Percentiles rank a stretch among this genome's conserved stretches.
phyloP scores from a whole-genome alignment of 2,113 vertebrate species.

The Dascyllus trimaculatus region DNA sequence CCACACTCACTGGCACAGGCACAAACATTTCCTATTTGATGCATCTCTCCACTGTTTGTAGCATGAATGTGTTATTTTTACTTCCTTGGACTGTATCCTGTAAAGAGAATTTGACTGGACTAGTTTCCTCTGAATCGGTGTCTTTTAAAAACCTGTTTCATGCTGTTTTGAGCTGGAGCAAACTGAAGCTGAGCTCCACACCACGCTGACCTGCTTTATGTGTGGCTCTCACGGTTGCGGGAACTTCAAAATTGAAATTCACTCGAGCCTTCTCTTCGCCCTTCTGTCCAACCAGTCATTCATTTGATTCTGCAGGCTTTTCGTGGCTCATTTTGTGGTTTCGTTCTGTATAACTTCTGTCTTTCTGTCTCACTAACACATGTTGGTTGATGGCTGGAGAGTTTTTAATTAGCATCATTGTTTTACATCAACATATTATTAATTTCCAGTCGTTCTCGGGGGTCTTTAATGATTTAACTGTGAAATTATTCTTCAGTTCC shows the following conservation, averaged over 20 bases:
- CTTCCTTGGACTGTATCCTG: conserved; percentile 10
- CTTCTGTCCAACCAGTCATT: conserved; percentile 11
- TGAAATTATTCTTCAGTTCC: conserved; percentile 77
- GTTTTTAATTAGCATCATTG: conserved; percentile 13
- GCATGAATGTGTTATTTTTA: conserved; percentile 15
- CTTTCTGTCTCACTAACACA: conserved; percentile 14
- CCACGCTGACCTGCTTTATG: conserved; percentile 17
- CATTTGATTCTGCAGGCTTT: background rate
- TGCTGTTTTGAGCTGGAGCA: conserved; percentile 12
- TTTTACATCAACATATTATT: conserved; percentile 17
- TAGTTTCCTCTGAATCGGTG: conserved; percentile 1
- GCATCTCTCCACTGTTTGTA: background rate
- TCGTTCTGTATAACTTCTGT: background rate
- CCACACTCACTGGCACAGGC: background rate
- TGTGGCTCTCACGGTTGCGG: conserved; percentile 11
- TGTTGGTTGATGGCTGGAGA: conserved; percentile 24
- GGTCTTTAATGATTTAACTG: conserved; percentile 9
- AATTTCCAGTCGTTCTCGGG: conserved; percentile 3
- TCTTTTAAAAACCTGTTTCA: conserved; percentile 20
- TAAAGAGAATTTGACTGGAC: conserved; percentile 45
- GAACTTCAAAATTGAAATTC: conserved; percentile 31
- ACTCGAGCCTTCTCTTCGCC: background rate
- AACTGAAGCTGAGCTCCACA: conserved; percentile 17
- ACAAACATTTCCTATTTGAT: conserved; percentile 7
- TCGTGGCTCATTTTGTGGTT: background rate